phyloP scores from a whole-genome alignment of 1,140 invertebrate genomes.

The Gonatopus flavifemur region DNA sequence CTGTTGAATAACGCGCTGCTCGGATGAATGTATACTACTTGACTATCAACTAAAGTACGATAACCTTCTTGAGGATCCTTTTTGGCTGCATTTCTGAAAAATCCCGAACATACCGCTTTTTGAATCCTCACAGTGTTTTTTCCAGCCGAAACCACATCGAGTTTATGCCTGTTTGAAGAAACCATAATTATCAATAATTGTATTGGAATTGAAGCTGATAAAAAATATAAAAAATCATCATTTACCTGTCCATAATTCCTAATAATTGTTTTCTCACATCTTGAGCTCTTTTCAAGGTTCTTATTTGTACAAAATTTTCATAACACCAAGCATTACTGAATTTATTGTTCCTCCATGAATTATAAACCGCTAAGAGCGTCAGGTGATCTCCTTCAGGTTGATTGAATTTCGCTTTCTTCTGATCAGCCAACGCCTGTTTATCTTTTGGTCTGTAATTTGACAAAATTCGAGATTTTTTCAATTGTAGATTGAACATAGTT shows the following conservation, averaged over 20 bases:
- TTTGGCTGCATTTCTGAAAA: slow-evolving; percentile 98
- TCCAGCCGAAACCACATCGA: slow-evolving; percentile 95
- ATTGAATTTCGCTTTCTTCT: slow-evolving; percentile 99
- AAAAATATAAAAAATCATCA: slow-evolving; percentile 17
- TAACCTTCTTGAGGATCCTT: slow-evolving; percentile 99
- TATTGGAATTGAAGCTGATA: slow-evolving; percentile 8
- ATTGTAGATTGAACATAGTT: neutral
- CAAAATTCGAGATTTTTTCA: neutral
- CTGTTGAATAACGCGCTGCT: slow-evolving; percentile 96
- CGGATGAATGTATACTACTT: slow-evolving; percentile 99
- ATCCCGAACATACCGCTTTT: slow-evolving; percentile 98
- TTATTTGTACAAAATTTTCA: slow-evolving; percentile 98
- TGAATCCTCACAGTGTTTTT: slow-evolving; percentile 95
- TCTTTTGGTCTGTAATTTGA: slow-evolving; percentile 75
- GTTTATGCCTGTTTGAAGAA: slow-evolving; percentile 92
- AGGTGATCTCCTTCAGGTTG: slow-evolving; percentile 98
- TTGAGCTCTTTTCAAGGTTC: slow-evolving; percentile 95
- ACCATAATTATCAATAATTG: slow-evolving; percentile 30
- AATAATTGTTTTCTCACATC: slow-evolving; percentile 98
- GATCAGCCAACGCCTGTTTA: slow-evolving; percentile 96
- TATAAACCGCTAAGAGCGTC: slow-evolving; percentile 96
- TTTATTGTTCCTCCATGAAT: slow-evolving; percentile 99
- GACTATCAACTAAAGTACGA: slow-evolving; percentile 94
- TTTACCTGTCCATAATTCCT: slow-evolving; percentile 93
- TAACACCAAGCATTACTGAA: slow-evolving; percentile 99